Evolutionary conservation across 2,113 vertebrate genomes (phyloP).

Genomic region (Perccottus glenii): DNA sequence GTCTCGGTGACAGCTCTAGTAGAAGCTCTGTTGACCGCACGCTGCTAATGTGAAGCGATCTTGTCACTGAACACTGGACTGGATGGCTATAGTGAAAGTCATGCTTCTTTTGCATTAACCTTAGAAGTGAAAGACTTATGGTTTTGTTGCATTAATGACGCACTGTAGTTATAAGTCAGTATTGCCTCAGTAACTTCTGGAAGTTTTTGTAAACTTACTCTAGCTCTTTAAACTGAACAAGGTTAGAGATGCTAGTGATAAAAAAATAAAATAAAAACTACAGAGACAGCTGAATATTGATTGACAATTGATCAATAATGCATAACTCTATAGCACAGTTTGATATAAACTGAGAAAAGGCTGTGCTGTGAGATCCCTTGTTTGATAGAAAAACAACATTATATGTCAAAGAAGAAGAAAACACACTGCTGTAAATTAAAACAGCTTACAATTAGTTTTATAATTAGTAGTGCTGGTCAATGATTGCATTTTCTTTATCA

Average conservation of each 20-base stretch:
- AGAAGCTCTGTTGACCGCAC: slow-evolving; percentile 33
- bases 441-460: too few species aligned
- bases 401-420: slow-evolving; percentile 1
- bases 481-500: too few species aligned
- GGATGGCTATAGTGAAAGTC: slow-evolving; percentile 55
- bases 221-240: not conserved
- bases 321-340: slow-evolving; percentile 23
- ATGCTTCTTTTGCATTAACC: slow-evolving; percentile 47
- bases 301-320: slow-evolving; percentile 52
- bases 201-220: slow-evolving; percentile 2
- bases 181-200: slow-evolving; percentile 11
- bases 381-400: slow-evolving; percentile 33
- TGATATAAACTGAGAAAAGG: slow-evolving; percentile 20
- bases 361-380: slow-evolving; percentile 18
- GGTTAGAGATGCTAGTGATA: slow-evolving; percentile 8
- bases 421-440: too few species aligned
- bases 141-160: slow-evolving; percentile 49
- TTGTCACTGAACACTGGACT: slow-evolving; percentile 27
- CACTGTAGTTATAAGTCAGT: slow-evolving; percentile 43
- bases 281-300: slow-evolving; percentile 35
- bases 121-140: slow-evolving; percentile 49
- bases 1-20: slow-evolving; percentile 52
- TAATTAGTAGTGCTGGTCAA: too few species aligned
- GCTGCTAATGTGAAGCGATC: slow-evolving; percentile 54
- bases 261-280: slow-evolving; percentile 14